A percentile compares a stretch with the other conserved stretches of the same genome.
Evolutionary conservation across 2,797 vertebrate species (phyloP).

Genomic region (Lutjanus argentimaculatus): DNA sequence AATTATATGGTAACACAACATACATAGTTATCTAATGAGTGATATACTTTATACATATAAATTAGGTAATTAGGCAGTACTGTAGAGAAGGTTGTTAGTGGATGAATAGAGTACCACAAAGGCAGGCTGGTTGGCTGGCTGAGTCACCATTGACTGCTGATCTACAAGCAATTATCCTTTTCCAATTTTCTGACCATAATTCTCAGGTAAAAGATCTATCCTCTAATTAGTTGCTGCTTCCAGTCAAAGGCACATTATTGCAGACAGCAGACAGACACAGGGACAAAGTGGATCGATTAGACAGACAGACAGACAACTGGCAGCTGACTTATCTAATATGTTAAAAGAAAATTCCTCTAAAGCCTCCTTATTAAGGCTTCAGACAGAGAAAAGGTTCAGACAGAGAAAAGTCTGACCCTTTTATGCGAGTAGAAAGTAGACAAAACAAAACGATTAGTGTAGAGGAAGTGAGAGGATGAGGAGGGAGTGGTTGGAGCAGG

Average conservation of each 20-base stretch:
- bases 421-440: conserved; percentile 39
- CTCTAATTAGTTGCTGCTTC: conserved; percentile 62
- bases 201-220: conserved; percentile 73
- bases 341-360: conserved; percentile 55
- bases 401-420: conserved; percentile 32
- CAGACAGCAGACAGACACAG: conserved; percentile 52
- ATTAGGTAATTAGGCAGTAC: conserved; percentile 67
- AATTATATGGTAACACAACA: conserved; percentile 69
- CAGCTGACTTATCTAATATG: conserved; percentile 53
- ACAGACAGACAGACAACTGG: conserved; percentile 40
- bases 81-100: conserved; percentile 49
- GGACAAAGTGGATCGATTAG: conserved; percentile 61
- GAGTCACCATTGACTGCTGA: conserved; percentile 65
- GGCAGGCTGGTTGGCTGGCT: conserved; percentile 48
- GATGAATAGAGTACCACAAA: conserved; percentile 58
- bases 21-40: conserved; percentile 69
- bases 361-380: conserved; percentile 46
- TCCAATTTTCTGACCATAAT: conserved; percentile 76
- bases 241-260: conserved; percentile 65
- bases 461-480: conserved; percentile 32
- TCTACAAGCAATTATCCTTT: conserved; percentile 73
- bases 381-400: conserved; percentile 24
- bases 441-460: conserved; percentile 62
- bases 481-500: conserved; percentile 31
- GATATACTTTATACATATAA: conserved; percentile 71